Evolutionary conservation across 2,888 invertebrate species (phyloP).

Genomic region (Tryphoninae sp.): DNA sequence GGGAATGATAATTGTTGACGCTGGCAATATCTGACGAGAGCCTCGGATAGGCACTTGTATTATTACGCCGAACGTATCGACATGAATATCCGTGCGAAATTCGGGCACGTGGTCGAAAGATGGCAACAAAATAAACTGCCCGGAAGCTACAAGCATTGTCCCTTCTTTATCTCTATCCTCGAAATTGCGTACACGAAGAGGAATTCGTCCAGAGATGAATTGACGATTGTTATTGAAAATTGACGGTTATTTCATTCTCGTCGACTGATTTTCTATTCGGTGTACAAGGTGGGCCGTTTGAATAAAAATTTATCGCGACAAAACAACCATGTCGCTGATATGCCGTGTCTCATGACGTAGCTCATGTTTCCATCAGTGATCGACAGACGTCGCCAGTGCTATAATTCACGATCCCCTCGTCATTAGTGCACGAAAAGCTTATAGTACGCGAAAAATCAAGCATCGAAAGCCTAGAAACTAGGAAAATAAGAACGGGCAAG

Average conservation of each 20-base stretch:
- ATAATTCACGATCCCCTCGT: not conserved
- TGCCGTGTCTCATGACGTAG: not conserved
- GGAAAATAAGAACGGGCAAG: not conserved
- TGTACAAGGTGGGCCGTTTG: not conserved
- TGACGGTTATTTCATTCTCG: not conserved
- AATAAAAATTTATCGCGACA: not conserved
- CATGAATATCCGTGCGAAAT: slow-evolving; percentile 5
- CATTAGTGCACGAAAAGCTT: not conserved
- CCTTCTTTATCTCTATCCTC: not conserved
- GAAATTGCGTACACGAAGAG: not conserved
- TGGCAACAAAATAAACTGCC: too few relatives aligned
- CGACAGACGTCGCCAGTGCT: not conserved
- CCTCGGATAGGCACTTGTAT: not conserved
- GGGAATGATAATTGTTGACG: slow-evolving; percentile 15
- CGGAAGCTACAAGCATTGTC: not conserved
- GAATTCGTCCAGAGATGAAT: not conserved
- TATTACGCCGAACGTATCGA: slow-evolving; percentile 1
- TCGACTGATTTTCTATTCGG: not conserved
- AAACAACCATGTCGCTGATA: not conserved
- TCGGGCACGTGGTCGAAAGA: not conserved
- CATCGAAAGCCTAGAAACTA: not conserved
- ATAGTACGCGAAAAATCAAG: not conserved
- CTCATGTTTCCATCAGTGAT: not conserved
- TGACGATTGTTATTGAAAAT: not conserved
- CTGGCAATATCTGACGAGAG: slow-evolving; percentile 7